These are phyloP conservation scores for Selenia dentaria DNA, from an alignment of 2,888 invertebrate genomes.

Conservation along the genomic window DNA sequence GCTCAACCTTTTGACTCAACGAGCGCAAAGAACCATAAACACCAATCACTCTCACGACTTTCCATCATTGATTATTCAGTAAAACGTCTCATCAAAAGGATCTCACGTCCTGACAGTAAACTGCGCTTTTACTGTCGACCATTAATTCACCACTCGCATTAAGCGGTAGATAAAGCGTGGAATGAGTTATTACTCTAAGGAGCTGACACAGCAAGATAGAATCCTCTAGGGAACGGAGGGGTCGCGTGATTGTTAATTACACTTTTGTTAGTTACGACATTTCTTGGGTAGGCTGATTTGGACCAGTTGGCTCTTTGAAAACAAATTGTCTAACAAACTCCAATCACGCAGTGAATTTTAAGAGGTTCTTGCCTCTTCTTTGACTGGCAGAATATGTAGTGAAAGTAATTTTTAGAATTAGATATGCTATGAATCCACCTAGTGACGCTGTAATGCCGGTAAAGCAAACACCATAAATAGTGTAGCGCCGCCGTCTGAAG, in stretches of 20 bases:
- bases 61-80: constrained; percentile 22
- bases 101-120: constrained; percentile 18
- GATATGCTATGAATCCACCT: too few species aligned
- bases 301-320: not conserved
- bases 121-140: constrained; percentile 20
- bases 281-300: not conserved
- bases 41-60: constrained; percentile 6
- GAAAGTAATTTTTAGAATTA: too few species aligned
- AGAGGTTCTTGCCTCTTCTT: too few species aligned
- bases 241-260: constrained; percentile 10
- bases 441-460: too few species aligned
- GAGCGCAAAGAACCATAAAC: not conserved
- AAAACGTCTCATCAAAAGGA: constrained; percentile 15
- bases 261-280: not conserved
- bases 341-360: not conserved
- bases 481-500: too few species aligned
- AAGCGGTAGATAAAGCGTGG: constrained; percentile 30
- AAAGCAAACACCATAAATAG: too few species aligned
- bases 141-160: constrained; percentile 30
- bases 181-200: constrained; percentile 27
- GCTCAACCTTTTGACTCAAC: not conserved
- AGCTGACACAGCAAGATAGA: constrained; percentile 11
- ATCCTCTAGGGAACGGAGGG: not conserved
- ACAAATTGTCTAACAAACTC: not conserved
- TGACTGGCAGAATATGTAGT: too few species aligned